Percentiles rank a stretch among this genome's conserved stretches.
Evolutionary conservation across 1,140 invertebrate species (phyloP).

Genomic region (Tetramorium parvispinum): DNA sequence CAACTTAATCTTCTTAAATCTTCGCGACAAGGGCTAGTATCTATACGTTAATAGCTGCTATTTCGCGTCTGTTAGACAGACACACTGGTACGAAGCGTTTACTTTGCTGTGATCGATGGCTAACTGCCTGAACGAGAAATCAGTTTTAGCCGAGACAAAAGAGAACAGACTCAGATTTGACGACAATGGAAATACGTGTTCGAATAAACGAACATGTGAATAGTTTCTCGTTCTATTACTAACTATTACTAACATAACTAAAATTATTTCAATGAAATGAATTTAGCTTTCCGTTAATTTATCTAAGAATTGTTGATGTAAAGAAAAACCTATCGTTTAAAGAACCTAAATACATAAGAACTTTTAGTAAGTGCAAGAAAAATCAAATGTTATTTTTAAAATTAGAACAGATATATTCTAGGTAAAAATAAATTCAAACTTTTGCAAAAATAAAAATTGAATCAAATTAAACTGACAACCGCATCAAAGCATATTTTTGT

Average conservation of each 20-base stretch:
- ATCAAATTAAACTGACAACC: not conserved
- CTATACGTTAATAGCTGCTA: slow-evolving; percentile 29
- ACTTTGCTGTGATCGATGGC: slow-evolving; percentile 47
- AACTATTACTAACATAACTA: not conserved
- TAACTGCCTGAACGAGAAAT: slow-evolving; percentile 31
- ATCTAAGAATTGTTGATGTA: not conserved
- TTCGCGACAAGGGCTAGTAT: slow-evolving; percentile 25
- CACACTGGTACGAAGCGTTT: not conserved
- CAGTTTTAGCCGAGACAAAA: slow-evolving; percentile 35
- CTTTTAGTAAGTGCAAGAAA: not conserved
- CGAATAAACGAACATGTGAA: not conserved
- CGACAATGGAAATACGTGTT: not conserved
- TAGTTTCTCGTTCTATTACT: not conserved
- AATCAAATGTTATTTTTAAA: no score
- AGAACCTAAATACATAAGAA: not conserved
- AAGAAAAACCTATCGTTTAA: not conserved
- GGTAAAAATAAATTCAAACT: not conserved
- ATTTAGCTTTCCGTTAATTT: not conserved
- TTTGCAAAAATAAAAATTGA: not conserved
- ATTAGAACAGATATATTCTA: not conserved
- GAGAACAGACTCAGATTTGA: not conserved
- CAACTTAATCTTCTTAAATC: slow-evolving; percentile 37
- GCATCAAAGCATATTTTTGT: not conserved
- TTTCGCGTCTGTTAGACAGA: slow-evolving; percentile 26
- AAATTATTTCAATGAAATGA: slow-evolving; percentile 11